Evolutionary conservation across 2,113 vertebrate genomes (phyloP), one percentile per base, ranked within the genome.

Genomic region (Atractosteus spatula): DNA sequence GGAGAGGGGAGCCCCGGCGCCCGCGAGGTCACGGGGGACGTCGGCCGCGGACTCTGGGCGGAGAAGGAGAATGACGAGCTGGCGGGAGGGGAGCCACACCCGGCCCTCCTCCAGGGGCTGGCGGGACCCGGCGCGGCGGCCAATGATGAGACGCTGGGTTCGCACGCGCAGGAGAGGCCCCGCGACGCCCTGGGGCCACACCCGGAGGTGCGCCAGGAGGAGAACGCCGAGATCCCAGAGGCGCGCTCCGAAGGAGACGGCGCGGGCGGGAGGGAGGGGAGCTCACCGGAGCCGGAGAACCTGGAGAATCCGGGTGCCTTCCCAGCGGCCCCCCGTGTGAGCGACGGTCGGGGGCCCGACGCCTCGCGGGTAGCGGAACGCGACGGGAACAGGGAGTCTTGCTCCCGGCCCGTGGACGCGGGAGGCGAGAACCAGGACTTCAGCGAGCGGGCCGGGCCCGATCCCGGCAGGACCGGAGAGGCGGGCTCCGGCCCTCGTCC

Each of bases 61-160:
- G 75, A 73, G 2, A 86, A 90, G 69, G 87, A 85, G 77, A 93
- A 93, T 7, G 88, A 93, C 75, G 89, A 93, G 77, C 80, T 87
- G 17, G 91, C 91, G 17, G 85, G 80, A 77, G 89, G 85, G 43
- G 90, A 92, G 63, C 86, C 87, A 76, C 87, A 90, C 74, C 89
- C 89, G 13, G 80, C 82, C 29, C 41, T 82, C 63, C 17, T 79
- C 47, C 80, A 83, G 51, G 75, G 68, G 47, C 55, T 42, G 65
- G 81, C 87, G 47, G 87, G 85, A 68, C 74, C 55, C 8, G 79
- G 70, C 71, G 87, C 85, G 66, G 75, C 55, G 8, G 80, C 69
- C 72, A 87, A 88, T 51, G 77, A 89, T 55, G 85, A 90, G 64
- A 80, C 61, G 42, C 82, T 84, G 78, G 81, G 82, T 55, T 51